Conservation (phyloP, 2,797 vertebrate species). For the Craterocephalus amniculus region DNA sequence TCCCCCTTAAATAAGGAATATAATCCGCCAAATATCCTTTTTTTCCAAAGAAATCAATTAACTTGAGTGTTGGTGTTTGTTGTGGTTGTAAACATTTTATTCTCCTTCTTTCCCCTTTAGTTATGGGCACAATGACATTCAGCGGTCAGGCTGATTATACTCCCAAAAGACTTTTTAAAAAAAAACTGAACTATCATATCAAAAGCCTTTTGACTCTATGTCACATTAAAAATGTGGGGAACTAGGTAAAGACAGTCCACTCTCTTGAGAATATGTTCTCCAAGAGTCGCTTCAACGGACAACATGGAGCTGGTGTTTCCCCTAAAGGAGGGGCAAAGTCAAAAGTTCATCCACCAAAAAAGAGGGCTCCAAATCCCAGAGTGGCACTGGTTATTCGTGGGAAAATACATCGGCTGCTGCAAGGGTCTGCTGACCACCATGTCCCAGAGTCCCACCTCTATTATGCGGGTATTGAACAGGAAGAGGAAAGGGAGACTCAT, state of each 20-base stretch:
- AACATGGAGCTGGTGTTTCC: slow-evolving; percentile 81
- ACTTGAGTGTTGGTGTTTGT: background rate
- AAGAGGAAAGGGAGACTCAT: slow-evolving; percentile 76
- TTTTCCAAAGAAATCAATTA: background rate
- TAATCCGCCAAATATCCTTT: slow-evolving; percentile 36
- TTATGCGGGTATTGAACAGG: slow-evolving; percentile 83
- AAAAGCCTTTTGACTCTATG: slow-evolving; percentile 27
- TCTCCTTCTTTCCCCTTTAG: slow-evolving; percentile 63
- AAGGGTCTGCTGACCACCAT: slow-evolving; percentile 85
- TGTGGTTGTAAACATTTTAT: slow-evolving; percentile 29
- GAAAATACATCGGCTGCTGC: slow-evolving; percentile 92
- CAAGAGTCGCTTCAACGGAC: slow-evolving; percentile 87
- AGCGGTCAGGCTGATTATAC: slow-evolving; percentile 35
- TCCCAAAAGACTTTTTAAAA: slow-evolving; percentile 18
- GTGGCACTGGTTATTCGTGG: slow-evolving; percentile 82
- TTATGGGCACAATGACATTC: slow-evolving; percentile 51
- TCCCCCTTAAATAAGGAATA: background rate
- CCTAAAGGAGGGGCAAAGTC: slow-evolving; percentile 81
- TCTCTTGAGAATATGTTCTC: slow-evolving; percentile 83
- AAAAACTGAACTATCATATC: slow-evolving; percentile 35
- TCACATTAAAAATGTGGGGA: slow-evolving; percentile 46
- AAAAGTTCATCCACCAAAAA: slow-evolving; percentile 81
- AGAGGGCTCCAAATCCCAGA: slow-evolving; percentile 85
- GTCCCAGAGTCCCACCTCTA: slow-evolving; percentile 81
- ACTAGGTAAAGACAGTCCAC: slow-evolving; percentile 39